phyloP scores from a whole-genome alignment of 2,113 vertebrate species.

The Antigone vipio region DNA sequence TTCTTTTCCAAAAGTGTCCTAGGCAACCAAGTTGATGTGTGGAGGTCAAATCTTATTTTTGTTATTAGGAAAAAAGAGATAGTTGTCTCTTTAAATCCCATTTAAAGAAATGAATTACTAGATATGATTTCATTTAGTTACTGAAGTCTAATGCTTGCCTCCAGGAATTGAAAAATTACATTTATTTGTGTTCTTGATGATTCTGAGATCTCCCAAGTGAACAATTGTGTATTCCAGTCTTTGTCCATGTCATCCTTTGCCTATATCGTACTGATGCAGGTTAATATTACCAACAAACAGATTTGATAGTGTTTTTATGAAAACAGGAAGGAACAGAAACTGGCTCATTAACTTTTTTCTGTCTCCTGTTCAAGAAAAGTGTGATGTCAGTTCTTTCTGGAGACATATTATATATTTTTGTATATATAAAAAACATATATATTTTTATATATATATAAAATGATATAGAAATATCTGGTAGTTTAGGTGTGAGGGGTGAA shows the following conservation, averaged over 20 bases:
- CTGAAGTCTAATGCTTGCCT: slow-evolving; percentile 41
- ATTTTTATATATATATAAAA: no score
- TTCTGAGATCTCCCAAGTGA: not conserved
- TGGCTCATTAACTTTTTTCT: not conserved
- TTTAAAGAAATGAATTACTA: not conserved
- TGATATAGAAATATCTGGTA: not conserved
- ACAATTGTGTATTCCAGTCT: not conserved
- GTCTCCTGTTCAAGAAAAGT: not conserved
- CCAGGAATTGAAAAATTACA: slow-evolving; percentile 26
- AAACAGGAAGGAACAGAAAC: not conserved
- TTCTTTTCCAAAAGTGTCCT: not conserved
- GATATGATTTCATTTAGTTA: not conserved
- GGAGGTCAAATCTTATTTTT: not conserved
- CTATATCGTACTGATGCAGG: not conserved
- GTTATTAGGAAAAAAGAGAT: not conserved
- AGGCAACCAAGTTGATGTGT: not conserved
- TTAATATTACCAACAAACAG: not conserved
- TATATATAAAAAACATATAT: no score
- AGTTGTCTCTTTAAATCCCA: not conserved
- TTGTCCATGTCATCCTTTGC: slow-evolving; percentile 10
- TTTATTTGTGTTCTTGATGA: slow-evolving; percentile 22
- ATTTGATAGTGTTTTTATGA: not conserved
- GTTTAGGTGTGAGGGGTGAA: not conserved
- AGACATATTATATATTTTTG: not conserved
- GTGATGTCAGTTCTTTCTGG: not conserved